Conservation (phyloP, 2,797 vertebrate species). For the Chloroceryle inda region DNA sequence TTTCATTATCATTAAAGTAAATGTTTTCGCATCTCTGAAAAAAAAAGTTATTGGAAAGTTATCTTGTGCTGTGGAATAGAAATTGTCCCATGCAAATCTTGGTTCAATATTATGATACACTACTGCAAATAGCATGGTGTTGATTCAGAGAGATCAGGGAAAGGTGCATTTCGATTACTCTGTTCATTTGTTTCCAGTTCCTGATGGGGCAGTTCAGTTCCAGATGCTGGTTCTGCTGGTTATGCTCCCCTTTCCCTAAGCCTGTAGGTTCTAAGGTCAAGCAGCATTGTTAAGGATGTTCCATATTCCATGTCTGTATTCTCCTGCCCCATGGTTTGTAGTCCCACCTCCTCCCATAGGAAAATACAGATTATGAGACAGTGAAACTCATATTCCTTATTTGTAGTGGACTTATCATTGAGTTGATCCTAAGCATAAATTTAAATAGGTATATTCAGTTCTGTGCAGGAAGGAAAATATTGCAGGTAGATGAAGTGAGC, state of each 20-base stretch:
- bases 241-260: not conserved
- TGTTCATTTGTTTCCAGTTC: slow-evolving; percentile 62
- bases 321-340: not conserved
- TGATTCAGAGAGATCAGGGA: slow-evolving; percentile 55
- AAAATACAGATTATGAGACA: not conserved
- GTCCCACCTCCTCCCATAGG: not conserved
- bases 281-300: not conserved
- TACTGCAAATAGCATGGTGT: slow-evolving; percentile 70
- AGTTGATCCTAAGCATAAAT: not conserved
- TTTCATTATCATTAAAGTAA: slow-evolving; percentile 75
- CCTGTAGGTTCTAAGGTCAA: not conserved
- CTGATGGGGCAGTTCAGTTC: slow-evolving; percentile 51
- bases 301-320: not conserved
- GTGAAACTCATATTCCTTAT: not conserved
- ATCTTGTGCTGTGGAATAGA: slow-evolving; percentile 44
- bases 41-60: slow-evolving; percentile 39
- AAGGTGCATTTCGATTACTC: slow-evolving; percentile 43
- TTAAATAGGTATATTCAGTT: not conserved
- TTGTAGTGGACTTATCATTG: not conserved
- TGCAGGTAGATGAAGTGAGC: not conserved
- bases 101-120: slow-evolving; percentile 75
- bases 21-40: slow-evolving; percentile 55
- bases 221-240: slow-evolving; percentile 52
- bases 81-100: slow-evolving; percentile 72
- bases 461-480: not conserved